Evolutionary conservation across 2,888 invertebrate species (phyloP).

Genomic region (Bugulina stolonifera): DNA sequence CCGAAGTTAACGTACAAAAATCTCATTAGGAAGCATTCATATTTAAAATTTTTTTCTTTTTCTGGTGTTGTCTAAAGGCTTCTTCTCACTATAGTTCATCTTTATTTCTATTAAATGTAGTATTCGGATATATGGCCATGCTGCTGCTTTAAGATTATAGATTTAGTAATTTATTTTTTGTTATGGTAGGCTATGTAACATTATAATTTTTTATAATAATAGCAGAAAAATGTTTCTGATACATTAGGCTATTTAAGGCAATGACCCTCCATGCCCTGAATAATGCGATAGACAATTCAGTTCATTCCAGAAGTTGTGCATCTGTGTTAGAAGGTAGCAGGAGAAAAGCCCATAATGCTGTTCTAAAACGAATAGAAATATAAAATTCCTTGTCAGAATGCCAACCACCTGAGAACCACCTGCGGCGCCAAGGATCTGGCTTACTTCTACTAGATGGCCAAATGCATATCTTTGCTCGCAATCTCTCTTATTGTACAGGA

Average conservation of each 20-base stretch:
- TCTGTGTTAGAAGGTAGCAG: not conserved
- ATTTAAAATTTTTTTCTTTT: no score
- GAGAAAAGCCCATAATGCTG: no score
- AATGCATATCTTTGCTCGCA: conserved; percentile 22
- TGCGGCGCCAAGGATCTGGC: no score
- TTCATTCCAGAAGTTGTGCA: conserved; percentile 26
- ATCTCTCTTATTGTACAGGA: conserved; percentile 15
- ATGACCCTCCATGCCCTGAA: not conserved
- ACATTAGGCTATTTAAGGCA: no score
- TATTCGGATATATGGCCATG: not conserved
- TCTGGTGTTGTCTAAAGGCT: no score
- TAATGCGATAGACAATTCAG: not conserved
- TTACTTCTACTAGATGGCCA: not conserved
- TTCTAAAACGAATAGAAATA: no score
- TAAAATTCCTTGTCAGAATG: no score
- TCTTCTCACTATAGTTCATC: no score
- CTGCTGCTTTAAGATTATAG: not conserved
- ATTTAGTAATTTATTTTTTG: not conserved
- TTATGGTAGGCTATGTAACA: not conserved
- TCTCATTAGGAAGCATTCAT: no score
- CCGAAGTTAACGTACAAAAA: no score
- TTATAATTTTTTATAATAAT: not conserved
- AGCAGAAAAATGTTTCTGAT: no score
- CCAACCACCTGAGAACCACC: no score
- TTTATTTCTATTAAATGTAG: not conserved